Percentiles rank a stretch among this genome's conserved stretches.
Evolutionary conservation across 2,797 vertebrate genomes (phyloP).

Genomic region (Oreochromis mossambicus): DNA sequence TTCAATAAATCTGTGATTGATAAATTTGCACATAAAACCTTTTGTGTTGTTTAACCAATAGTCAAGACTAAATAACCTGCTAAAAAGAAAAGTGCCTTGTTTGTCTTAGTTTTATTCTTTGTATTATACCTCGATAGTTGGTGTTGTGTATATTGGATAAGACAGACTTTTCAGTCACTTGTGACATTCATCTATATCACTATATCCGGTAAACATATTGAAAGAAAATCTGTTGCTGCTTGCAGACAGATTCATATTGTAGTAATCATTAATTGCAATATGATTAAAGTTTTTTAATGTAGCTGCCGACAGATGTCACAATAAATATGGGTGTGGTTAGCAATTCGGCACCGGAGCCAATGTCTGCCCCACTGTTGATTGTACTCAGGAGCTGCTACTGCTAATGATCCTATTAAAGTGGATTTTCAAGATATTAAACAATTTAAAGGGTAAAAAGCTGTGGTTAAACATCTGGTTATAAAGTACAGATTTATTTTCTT

Average conservation of each 20-base stretch:
- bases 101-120: background rate
- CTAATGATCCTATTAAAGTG: background rate
- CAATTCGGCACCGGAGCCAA: background rate
- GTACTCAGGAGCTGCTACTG: background rate
- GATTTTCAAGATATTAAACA: background rate
- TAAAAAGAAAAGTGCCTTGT: background rate
- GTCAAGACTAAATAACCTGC: background rate
- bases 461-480: fast-evolving
- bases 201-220: background rate
- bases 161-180: background rate
- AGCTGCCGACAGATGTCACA: background rate
- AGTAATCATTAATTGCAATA: background rate
- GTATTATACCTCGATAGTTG: background rate
- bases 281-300: background rate
- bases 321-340: background rate
- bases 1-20: background rate
- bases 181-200: background rate
- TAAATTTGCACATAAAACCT: background rate
- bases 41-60: background rate
- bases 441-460: background rate
- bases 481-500: background rate
- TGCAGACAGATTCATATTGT: background rate
- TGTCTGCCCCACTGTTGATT: background rate
- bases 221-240: background rate
- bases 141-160: background rate